A percentile compares a stretch with the other conserved stretches of the same genome.
These are phyloP conservation scores for Colaptes auratus DNA, from an alignment of 2,113 vertebrate species.

Conservation along the genomic window DNA sequence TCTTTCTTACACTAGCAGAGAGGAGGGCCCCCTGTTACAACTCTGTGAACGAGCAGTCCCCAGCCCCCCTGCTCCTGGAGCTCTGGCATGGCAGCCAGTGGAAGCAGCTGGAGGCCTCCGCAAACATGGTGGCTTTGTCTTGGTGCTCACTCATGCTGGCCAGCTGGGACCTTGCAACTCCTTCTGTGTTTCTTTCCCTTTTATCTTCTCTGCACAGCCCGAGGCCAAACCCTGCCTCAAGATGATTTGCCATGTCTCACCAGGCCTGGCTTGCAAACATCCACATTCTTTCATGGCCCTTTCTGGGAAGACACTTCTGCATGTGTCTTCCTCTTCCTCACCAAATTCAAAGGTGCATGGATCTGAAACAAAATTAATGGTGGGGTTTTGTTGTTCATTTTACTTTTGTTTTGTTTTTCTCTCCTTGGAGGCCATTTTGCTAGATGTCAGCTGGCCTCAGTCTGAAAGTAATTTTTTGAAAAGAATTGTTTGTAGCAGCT, in stretches of 20 bases:
- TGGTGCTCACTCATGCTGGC: fast-evolving
- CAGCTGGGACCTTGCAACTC: not conserved
- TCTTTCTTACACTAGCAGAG: not conserved
- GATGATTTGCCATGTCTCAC: not conserved
- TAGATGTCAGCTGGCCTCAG: not conserved
- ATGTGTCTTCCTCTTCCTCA: not conserved
- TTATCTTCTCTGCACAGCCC: fast-evolving
- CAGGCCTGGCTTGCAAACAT: not conserved
- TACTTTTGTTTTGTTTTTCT: not conserved
- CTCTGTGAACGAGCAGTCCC: fast-evolving
- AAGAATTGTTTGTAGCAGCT: not conserved
- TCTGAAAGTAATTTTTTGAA: not conserved
- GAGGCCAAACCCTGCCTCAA: not conserved
- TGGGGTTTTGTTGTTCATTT: no score
- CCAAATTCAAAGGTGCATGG: fast-evolving
- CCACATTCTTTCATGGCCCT: not conserved
- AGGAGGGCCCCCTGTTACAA: not conserved
- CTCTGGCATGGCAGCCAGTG: not conserved
- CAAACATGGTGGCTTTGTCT: fast-evolving
- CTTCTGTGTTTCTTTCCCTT: not conserved
- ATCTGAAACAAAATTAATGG: not conserved
- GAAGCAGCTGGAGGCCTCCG: not conserved
- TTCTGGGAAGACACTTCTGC: not conserved
- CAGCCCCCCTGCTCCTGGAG: no score
- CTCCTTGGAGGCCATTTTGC: not conserved